Base-by-base conservation (phyloP, 2,113 vertebrate genomes). In the Genyomyrus donnyi region DNA sequence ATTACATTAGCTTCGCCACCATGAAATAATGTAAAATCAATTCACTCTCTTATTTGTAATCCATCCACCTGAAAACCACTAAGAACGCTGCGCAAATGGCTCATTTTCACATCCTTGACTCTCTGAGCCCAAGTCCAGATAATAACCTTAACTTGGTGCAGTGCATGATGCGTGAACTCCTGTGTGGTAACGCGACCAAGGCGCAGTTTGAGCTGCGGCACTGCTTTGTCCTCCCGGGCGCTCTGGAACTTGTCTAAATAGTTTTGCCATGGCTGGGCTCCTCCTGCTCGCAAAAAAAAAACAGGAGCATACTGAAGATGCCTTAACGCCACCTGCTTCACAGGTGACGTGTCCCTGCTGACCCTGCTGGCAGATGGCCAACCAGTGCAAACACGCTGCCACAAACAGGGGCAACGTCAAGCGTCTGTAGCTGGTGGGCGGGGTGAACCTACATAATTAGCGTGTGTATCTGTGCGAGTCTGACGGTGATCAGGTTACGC, bases 1-100 rank as follows among this genome's bases (percentile, higher is more conserved):
- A 77, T 85, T 88, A 89, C 56, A 90, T 90, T 90, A 91, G 52
- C 90, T 56, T n/a, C 31, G 50, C 50, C 35, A 48, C 87, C 27
- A 3, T 39, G 87, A 74, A 88, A 21, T 62, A 56, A 48, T 42
- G 46, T 88, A 88, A 74, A 90, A 90, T 91, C 89, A 89, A 85
- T 88, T 84, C 11, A 50, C 88, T 62, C 45, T 52, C 58, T 56
- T 83, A 74, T 58, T 53, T 35, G 89, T 88, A 74, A 89, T 91
- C 86, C 80, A 48, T 84, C 85, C 89, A 89, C 80, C 89, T 85
- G 89, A 89, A 62, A 85, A 85, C 52, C 80, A 46, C 80, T 85
- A 62, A 85, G 52, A 85, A 85, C 42, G 3, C 35, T 58, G 8
- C 11, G 21, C 52, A 58, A 24, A 87, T 42, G 62, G 19, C 19